Evolutionary conservation across 2,797 vertebrate genomes (phyloP).

Genomic region (Arremon brunneinucha): DNA sequence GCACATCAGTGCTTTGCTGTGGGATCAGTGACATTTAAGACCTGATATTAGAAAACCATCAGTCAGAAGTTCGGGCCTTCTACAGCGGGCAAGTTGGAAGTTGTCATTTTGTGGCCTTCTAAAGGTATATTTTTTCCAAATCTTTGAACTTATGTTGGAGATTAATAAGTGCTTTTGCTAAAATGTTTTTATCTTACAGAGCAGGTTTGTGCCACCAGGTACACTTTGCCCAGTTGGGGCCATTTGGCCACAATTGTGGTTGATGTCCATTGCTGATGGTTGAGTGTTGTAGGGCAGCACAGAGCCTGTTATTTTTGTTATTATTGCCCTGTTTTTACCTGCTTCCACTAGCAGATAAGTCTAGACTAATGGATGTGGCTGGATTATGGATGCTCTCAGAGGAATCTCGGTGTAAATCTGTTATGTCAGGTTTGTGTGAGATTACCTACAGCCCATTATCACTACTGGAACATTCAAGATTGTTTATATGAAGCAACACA

Average conservation of each 20-base stretch:
- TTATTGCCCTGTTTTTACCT: background rate
- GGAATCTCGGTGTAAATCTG: background rate
- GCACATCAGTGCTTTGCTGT: background rate
- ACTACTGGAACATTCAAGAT: background rate
- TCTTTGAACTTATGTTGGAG: background rate
- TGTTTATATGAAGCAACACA: background rate
- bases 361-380: background rate
- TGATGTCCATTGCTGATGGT: rapidly evolving
- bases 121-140: background rate
- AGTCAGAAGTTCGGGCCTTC: background rate
- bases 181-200: background rate
- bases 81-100: background rate
- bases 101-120: background rate
- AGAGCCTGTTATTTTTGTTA: background rate
- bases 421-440: background rate
- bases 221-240: rapidly evolving
- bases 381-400: background rate
- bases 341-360: background rate
- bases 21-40: slow-evolving; percentile 22
- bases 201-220: background rate
- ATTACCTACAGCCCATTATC: background rate
- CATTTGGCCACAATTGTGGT: rapidly evolving
- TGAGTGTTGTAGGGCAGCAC: background rate
- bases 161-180: background rate
- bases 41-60: background rate